Evolutionary conservation across 2,888 invertebrate species (phyloP).

Genomic region (Priapulus caudatus): DNA sequence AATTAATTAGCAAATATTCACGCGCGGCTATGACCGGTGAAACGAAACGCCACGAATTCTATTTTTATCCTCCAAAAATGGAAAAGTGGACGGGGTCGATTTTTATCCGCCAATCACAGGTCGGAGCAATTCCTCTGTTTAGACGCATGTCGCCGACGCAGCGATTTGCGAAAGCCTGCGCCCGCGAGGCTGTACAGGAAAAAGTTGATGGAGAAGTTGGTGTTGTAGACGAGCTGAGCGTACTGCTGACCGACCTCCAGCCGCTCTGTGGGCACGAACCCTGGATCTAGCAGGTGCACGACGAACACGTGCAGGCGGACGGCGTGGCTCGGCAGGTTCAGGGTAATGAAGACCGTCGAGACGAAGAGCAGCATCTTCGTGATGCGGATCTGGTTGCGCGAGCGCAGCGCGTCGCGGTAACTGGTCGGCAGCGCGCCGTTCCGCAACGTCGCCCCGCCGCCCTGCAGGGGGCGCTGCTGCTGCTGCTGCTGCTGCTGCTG

Average conservation of each 20-base stretch:
- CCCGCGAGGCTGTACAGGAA: slow-evolving; percentile 26
- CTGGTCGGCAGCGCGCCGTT: background rate
- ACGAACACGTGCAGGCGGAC: slow-evolving; percentile 26
- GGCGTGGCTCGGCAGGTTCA: slow-evolving; percentile 31
- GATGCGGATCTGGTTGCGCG: slow-evolving; percentile 20
- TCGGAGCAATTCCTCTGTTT: too few relatives aligned
- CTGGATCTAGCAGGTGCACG: slow-evolving; percentile 21
- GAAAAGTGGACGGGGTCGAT: too few relatives aligned
- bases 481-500: slow-evolving; percentile 52
- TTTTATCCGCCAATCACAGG: too few relatives aligned
- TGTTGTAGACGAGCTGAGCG: slow-evolving; percentile 26
- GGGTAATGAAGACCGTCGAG: slow-evolving; percentile 26
- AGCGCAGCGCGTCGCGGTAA: background rate
- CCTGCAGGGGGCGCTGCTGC: background rate
- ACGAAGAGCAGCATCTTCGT: slow-evolving; percentile 28
- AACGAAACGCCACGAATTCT: too few relatives aligned
- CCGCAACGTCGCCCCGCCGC: background rate
- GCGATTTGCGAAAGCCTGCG: slow-evolving; percentile 25
- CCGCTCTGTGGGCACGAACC: slow-evolving; percentile 20
- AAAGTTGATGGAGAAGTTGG: slow-evolving; percentile 24
- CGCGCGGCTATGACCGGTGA: too few relatives aligned
- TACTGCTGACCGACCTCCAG: slow-evolving; percentile 25
- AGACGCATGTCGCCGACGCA: slow-evolving; percentile 26
- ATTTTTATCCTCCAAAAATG: too few relatives aligned
- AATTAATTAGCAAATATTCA: too few relatives aligned